Evolutionary conservation across 2,888 invertebrate species (phyloP).

Genomic region (Drosophila stalkeri): DNA sequence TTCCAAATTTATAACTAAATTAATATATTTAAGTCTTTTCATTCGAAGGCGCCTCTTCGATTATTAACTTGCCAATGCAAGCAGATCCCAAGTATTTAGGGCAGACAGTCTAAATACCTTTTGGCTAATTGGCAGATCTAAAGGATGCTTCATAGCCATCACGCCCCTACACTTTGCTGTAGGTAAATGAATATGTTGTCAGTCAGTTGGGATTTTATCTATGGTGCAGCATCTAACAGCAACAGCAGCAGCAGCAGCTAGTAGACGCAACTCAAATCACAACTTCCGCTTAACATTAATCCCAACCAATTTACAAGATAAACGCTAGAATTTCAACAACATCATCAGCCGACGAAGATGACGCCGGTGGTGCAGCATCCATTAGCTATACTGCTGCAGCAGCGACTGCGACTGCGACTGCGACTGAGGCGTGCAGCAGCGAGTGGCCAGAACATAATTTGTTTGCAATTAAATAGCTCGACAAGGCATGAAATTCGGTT

Average conservation of each 20-base stretch:
- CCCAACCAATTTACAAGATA: constrained; percentile 78
- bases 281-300: constrained; percentile 78
- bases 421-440: constrained; percentile 19
- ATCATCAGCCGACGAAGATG: constrained; percentile 62
- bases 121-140: constrained; percentile 50
- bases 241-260: constrained; percentile 3
- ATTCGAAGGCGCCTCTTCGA: not conserved
- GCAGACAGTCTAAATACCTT: constrained; percentile 7
- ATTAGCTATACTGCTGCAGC: constrained; percentile 57
- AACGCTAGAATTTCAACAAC: constrained; percentile 79
- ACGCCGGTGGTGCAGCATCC: constrained; percentile 48
- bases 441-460: constrained; percentile 75
- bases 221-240: constrained; percentile 36
- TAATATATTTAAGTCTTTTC: not conserved
- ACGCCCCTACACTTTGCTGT: constrained; percentile 67
- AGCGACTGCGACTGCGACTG: not conserved
- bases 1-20: not conserved
- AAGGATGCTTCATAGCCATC: constrained; percentile 54
- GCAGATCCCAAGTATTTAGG: not conserved
- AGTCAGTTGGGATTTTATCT: constrained; percentile 41
- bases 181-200: constrained; percentile 73
- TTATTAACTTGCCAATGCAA: constrained; percentile 1
- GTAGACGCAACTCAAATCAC: constrained; percentile 64
- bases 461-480: constrained; percentile 81
- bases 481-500: constrained; percentile 80